phyloP scores from a whole-genome alignment of 2,797 vertebrate species.

The Nyctalus aviator region DNA sequence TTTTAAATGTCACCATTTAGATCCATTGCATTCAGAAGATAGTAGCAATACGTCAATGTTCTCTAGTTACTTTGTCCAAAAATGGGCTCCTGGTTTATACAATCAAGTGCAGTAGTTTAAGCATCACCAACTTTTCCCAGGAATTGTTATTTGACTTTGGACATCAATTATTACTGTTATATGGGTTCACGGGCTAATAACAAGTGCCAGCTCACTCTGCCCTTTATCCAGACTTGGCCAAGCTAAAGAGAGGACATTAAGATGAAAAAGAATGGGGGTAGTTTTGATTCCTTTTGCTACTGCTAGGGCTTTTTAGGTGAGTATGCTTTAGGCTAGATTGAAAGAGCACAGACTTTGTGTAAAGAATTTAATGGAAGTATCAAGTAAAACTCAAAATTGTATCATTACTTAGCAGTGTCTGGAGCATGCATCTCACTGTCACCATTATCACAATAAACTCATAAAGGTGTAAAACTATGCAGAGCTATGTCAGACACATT shows the following conservation, averaged over 20 bases:
- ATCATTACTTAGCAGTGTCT: conserved; percentile 60
- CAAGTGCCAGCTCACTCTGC: not conserved
- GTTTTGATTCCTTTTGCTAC: not conserved
- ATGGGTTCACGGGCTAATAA: not conserved
- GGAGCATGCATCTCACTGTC: conserved; percentile 12
- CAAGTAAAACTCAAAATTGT: conserved; percentile 61
- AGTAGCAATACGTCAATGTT: conserved; percentile 15
- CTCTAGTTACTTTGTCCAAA: conserved; percentile 30
- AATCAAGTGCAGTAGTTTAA: conserved; percentile 35
- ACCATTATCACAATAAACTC: conserved; percentile 59
- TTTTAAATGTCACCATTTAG: not conserved
- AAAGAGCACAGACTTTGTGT: conserved; percentile 36
- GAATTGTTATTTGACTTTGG: not conserved
- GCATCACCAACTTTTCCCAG: not conserved
- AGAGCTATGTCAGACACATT: conserved; percentile 65
- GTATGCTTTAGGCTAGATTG: not conserved
- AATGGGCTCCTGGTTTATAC: not conserved
- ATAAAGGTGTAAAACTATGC: conserved; percentile 69
- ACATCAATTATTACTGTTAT: conserved; percentile 3
- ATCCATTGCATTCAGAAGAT: conserved; percentile 19
- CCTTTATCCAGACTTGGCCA: conserved; percentile 15
- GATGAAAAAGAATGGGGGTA: not conserved
- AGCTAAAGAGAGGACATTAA: conserved; percentile 5
- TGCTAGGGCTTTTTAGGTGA: conserved; percentile 22
- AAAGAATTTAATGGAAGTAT: conserved; percentile 48